Base-by-base conservation (phyloP, 2,113 vertebrate species). In the Anhinga rufa region DNA sequence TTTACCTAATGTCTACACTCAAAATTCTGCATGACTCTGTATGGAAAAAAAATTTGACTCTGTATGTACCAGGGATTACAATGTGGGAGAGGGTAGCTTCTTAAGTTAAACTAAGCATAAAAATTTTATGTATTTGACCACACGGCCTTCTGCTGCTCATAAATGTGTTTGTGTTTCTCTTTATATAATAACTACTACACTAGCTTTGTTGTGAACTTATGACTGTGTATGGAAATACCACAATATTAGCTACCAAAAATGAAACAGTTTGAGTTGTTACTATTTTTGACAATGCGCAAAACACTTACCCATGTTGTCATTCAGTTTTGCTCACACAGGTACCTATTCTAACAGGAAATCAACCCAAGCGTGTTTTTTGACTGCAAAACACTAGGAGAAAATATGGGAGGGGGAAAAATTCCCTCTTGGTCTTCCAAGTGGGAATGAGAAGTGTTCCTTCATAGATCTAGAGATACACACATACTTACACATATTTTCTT, bases 1-100 rank as follows among this genome's bases (percentile, higher is more conserved):
- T 97, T 96, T 94, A 95, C 86, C 84, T 92, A 58, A 95, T 49
- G 84, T 79, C 96, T 96, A 42, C 88, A 10, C 42, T 91, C 49
- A 51, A 55, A 72, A 93, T 74, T 36, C 90, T 36, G 49, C 18
- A 66, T 16, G 46, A 25, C 52, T 92, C 54, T 22, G 36, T 26
- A 20, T 9, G 86, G 92, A 85, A 90, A 92, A 74, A 7, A 34
- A 55, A 44, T 3, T 4, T 7, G 71, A 36, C 71, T 91, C 72
- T 1, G 6, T 20, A 9, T 1, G 55, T 58, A 77, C 48, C 75
- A 7, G 60, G 58, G 70, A 69, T 90, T 42, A 42, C 58, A 74
- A 31, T 20, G 78, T 26, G 78, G 86, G 89, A 89, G 92, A 71
- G 72, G 69, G 62, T 9, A 31, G 58, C 83, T 91, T 60, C 88